Conservation (phyloP, 2,113 vertebrate genomes). For the Cromileptes altivelis region DNA sequence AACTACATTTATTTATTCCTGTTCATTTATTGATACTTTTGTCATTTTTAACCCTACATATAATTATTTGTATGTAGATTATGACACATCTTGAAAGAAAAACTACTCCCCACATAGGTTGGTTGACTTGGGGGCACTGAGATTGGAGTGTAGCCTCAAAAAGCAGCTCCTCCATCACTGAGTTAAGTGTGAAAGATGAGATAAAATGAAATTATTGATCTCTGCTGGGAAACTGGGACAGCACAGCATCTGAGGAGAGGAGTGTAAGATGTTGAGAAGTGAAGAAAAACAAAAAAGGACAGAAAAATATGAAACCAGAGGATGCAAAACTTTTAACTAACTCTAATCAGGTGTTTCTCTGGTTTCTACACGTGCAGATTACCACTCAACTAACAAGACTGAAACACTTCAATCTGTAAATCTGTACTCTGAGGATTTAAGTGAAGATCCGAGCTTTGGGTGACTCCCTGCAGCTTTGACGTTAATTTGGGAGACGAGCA, state of each 20-base stretch:
- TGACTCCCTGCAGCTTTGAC: conserved; percentile 45
- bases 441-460: conserved; percentile 38
- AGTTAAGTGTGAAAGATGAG: conserved; percentile 21
- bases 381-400: not conserved
- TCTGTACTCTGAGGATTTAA: conserved; percentile 30
- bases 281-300: not conserved
- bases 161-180: not conserved
- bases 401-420: conserved; percentile 21
- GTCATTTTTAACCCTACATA: not conserved
- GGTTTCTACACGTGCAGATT: conserved; percentile 4
- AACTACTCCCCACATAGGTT: not conserved
- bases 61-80: not conserved
- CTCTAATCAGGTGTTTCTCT: conserved; percentile 3
- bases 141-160: conserved; percentile 3
- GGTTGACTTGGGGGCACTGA: not conserved
- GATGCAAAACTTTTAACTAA: not conserved
- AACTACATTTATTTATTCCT: too few species aligned
- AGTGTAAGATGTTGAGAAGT: not conserved
- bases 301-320: not conserved
- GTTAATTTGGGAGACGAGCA: conserved; percentile 48
- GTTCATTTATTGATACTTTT: too few species aligned
- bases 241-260: not conserved
- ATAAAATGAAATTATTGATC: conserved; percentile 4
- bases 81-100: not conserved
- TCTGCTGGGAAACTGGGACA: conserved; percentile 20